Evolutionary conservation across 1,140 invertebrate genomes (phyloP), one percentile per base, ranked within the genome.

Genomic region (Ceratitis capitata): DNA sequence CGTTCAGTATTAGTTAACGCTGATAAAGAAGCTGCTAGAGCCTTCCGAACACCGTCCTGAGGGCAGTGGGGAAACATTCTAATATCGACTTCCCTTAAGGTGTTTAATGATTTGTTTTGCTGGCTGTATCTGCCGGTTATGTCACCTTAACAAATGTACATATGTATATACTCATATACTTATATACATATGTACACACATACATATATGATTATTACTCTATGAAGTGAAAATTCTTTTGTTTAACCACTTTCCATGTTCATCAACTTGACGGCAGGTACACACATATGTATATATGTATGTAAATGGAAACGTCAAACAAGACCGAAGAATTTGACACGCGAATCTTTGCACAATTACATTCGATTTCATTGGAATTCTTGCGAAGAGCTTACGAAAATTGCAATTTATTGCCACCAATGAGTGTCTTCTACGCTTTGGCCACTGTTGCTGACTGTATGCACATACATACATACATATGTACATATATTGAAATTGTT

Each of bases 341-440:
- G 69, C 6, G 45, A 78, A 78, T 45, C 69, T 78, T 56, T 78
- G 42, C 69, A 45, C 39, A 78, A 78, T 42, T 78, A n/a, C n/a
- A n/a, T 78, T 78, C 42, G 19, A 45, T 42, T 78, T 78, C 69
- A 45, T 45, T 19, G 69, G 69, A 78, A 78, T 78, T 78, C n/a
- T 78, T n/a, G 45, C 45, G 69, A 47, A n/a, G 19, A 9, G 69
- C 69, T 78, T n/a, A n/a, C 39, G 39, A n/a, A 45, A 78, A 42
- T 26, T n/a, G 69, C 23, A 39, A 39, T 74, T 39, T 12, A 23
- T n/a, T 61, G 58, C 26, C 26, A 61, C 26, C 35, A 32, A 69
- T 39, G 61, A 35, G 32, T n/a, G n/a, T n/a, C n/a, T n/a, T n/a
- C n/a, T n/a, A 69, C 61, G 32, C 12, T 69, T 69, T n/a, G n/a